phyloP scores from a whole-genome alignment of 2,113 vertebrate genomes.

The Sphaerodactylus townsendi region DNA sequence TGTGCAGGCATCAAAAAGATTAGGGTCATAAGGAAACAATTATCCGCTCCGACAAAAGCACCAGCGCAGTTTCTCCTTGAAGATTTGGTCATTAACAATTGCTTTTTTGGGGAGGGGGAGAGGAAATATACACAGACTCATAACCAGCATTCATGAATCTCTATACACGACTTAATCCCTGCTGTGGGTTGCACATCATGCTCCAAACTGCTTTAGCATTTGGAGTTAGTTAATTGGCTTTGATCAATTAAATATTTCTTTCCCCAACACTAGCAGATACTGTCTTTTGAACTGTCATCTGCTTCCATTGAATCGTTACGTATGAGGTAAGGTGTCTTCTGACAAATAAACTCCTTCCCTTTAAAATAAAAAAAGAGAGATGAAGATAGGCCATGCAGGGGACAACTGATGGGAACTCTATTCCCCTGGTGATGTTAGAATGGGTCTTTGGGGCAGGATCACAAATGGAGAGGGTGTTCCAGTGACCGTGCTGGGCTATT shows the following conservation, averaged over 20 bases:
- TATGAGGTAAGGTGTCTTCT: constrained; percentile 30
- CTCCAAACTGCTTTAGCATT: constrained; percentile 48
- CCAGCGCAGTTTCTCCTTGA: constrained; percentile 33
- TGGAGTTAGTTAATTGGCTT: constrained; percentile 46
- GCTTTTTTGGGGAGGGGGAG: neutral
- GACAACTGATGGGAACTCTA: neutral
- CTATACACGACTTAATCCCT: constrained; percentile 9
- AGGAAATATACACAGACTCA: neutral
- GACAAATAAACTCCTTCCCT: constrained; percentile 2
- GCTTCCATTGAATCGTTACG: neutral
- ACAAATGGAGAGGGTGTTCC: constrained; percentile 45
- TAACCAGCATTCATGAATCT: constrained; percentile 52
- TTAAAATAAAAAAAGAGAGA: neutral
- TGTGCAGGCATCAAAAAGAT: constrained; percentile 38
- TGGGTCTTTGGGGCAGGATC: constrained; percentile 46
- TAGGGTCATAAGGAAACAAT: constrained; percentile 55
- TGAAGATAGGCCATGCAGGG: rapidly evolving
- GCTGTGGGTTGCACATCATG: neutral
- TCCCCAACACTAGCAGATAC: constrained; percentile 26
- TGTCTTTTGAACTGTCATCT: constrained; percentile 29
- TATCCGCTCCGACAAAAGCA: constrained; percentile 30
- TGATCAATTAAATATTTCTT: constrained; percentile 46
- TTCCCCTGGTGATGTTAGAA: constrained; percentile 26
- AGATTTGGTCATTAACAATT: constrained; percentile 42
- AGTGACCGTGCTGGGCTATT: constrained; percentile 51